Evolutionary conservation across 2,888 invertebrate species (phyloP), one percentile per base, ranked within the genome.

Genomic region (Strigamia crassipes): DNA sequence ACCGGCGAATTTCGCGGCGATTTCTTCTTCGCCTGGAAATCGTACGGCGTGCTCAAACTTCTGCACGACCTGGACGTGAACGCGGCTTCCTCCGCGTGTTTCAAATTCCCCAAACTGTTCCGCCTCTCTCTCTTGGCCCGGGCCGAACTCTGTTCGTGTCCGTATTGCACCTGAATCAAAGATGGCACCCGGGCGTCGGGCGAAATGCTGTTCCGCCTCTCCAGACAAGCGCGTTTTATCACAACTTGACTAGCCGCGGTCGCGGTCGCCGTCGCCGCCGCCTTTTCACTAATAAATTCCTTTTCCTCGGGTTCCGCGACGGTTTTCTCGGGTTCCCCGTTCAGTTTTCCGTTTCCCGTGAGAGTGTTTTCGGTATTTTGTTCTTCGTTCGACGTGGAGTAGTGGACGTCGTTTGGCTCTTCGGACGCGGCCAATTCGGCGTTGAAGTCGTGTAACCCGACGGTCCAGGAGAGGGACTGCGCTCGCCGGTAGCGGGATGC

Each of bases 391-490:
- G n/a, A 18, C 56, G 12, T 8, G n/a, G 1, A 5, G 15, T 3
- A 3, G 27, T 27, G 27, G 27, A 27, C 27, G 27, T 27, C 1
- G 10, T 6, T 38, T 6, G 38, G 1, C 0, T 38, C 38, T 27
- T 27, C 27, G 1, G 27, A 27, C 1, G 27, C 1, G 27, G 27
- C 3, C 27, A 38, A 0, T 6, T 38, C 38, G 9, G 38, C 6
- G 6, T 38, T 38, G 38, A 38, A 38, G 10, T 38, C 38, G 38
- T 38, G 6, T 2, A 56, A 15, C 8, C 56, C 56, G 9, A 80
- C 80, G 8, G 80, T 80, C 80, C 80, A 80, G 6, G 80, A 80
- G 13, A 80, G 31, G 9, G 80, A 80, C 21, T 31, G 51, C 13
- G 56, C 18, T 4, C 80, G 21, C 3, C 80, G 51, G 13, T 51